phyloP scores from a whole-genome alignment of 2,113 vertebrate species.

The rabbit (Oryctolagus cuniculus) region DNA sequence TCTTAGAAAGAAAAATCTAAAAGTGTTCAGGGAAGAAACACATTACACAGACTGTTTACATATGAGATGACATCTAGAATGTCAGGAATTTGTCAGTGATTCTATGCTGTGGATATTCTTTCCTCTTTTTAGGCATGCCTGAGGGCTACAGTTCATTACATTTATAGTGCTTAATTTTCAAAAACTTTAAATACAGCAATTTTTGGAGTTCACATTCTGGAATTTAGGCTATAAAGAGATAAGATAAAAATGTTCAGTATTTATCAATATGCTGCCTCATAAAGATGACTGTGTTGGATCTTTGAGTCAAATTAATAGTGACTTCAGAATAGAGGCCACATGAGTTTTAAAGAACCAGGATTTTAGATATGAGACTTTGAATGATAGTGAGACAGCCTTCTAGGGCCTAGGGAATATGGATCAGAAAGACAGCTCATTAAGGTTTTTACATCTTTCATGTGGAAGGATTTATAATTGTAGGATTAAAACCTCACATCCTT shows the following conservation, averaged over 20 bases:
- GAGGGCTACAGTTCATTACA: not conserved
- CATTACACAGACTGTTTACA: not conserved
- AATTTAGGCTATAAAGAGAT: not conserved
- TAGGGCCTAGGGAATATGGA: not conserved
- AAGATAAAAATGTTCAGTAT: not conserved
- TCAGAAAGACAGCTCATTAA: slow-evolving; percentile 15
- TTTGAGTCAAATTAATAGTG: not conserved
- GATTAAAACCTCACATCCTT: slow-evolving; percentile 9
- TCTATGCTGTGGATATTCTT: not conserved
- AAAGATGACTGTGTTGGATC: not conserved
- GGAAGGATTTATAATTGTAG: not conserved
- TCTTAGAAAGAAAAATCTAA: not conserved
- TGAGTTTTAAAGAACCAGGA: not conserved
- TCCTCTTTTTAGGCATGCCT: not conserved
- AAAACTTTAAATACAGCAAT: not conserved
- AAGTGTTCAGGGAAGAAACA: not conserved
- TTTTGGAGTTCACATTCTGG: not conserved
- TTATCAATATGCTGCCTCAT: not conserved
- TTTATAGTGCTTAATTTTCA: slow-evolving; percentile 16
- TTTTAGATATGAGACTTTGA: not conserved
- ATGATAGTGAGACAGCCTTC: not conserved
- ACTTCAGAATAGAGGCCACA: slow-evolving; percentile 45
- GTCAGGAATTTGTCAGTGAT: not conserved
- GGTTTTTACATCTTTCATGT: slow-evolving; percentile 17
- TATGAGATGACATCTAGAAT: not conserved